Base-by-base conservation (phyloP, 2,797 vertebrate species). In the Myotis myotis region DNA sequence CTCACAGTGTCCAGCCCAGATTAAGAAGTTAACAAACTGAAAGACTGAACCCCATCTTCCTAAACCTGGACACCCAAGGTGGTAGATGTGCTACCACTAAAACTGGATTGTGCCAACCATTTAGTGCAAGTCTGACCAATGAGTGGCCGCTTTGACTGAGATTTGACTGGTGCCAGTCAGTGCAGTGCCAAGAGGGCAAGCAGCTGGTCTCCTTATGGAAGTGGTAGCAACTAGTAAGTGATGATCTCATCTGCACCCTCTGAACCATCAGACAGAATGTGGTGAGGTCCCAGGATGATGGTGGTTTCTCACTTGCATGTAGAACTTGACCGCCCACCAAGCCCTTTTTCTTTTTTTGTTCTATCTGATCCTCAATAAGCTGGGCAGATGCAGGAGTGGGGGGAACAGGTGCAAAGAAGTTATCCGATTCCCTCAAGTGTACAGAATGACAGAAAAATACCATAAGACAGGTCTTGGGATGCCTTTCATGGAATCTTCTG, bases 261-360 rank as follows among this genome's bases (percentile, higher is more conserved):
- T 94, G 47, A 91, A 91, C 64, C 33, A 85, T 38, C 74, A 85
- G 66, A 68, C 36, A 85, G 62, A 74, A 79, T 51, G n/a, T 30
- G 9, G 6, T 71, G 47, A 66, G 16, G 8, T 88, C 41, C 78
- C 38, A 49, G 41, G 55, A 53, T 66, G 81, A 49, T 25, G 53
- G 2, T 6, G 2, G 86, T 62, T 86, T 44, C 22, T 80, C 38
- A 20, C 30, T 72, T 89, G 55, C 25, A 53, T 19, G 22, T 20
- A 76, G 33, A n/a, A 33, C 70, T 81, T 84, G 55, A 55, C 13
- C 87, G 1, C n/a, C 57, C 41, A 60, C 11, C 38, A 53, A 72
- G 25, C 30, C 44, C 36, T 84, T 79, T 72, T 74, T 4, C 33
- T 92, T 76, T 80, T 53, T 76, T 74, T 79, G 71, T 88, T 76